Evolutionary conservation across 2,797 vertebrate genomes (phyloP), one percentile per base, ranked within the genome.

Genomic region (Neoniphon sammara): DNA sequence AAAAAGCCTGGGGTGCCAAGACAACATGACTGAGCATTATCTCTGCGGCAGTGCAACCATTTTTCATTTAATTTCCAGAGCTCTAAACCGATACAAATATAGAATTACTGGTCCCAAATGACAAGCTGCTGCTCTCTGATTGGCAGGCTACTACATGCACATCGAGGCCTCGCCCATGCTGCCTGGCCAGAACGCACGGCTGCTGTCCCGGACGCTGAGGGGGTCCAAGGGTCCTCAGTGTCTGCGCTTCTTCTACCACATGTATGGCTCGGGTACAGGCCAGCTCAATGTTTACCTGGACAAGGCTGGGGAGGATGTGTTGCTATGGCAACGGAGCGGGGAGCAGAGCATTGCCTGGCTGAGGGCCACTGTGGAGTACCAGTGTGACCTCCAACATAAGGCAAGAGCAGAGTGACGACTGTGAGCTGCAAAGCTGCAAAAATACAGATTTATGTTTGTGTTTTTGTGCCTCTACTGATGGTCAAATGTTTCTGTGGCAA

Each of bases 331-430:
- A 72, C 94, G 90, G 21, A 92, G 82, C 7, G 96, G 96, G 1
- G 97, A 98, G 80, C 97, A 97, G 91, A 96, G 97, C 81, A 82
- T 98, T 54, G 95, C 95, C 59, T 99, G 97, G 97, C 88, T 97
- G 70, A 95, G 89, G 77, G 96, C 93, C 2, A 85, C 93, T 50
- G 86, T 97, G 77, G 94, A 96, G 79, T 98, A 97, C 77, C 92
- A 92, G 81, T 93, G 93, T 72, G 88, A 94, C 21, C 89, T 74
- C 70, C 94, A 91, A 60, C 95, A 98, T 87, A 94, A 96, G 95
- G 97, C 94, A 92, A 94, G 91, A 83, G 20, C 11, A 36, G 14
- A 46, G 63, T 30, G 23, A 47, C 42, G n/a, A 42, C 20, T 56
- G 25, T 1, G 5, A 56, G 23, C 18, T 7, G 46, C 46, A n/a